These are phyloP conservation scores for Cyanoliseus patagonus DNA, from an alignment of 2,113 vertebrate species.

Conservation along the genomic window DNA sequence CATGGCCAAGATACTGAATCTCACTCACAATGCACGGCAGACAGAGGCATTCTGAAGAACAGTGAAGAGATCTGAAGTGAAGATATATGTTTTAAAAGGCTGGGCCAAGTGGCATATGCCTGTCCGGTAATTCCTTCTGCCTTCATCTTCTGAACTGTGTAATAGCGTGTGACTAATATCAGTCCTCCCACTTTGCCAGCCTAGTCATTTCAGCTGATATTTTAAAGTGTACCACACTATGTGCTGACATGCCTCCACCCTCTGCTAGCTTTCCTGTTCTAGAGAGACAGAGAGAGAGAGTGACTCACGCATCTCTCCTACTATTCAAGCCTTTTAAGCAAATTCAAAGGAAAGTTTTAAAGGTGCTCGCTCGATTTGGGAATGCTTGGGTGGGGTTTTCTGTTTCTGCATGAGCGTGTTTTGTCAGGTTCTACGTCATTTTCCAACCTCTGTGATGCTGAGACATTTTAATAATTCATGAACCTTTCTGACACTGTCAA, in stretches of 20 bases:
- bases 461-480: slow-evolving; percentile 51
- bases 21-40: background rate
- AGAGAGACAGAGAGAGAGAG: slow-evolving; percentile 61
- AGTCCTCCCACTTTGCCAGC: slow-evolving; percentile 67
- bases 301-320: slow-evolving; percentile 64
- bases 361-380: slow-evolving; percentile 61
- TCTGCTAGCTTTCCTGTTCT: slow-evolving; percentile 70
- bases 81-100: background rate
- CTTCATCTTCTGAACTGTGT: slow-evolving; percentile 53
- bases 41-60: background rate
- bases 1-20: background rate
- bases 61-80: background rate
- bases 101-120: slow-evolving; percentile 39
- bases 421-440: slow-evolving; percentile 43
- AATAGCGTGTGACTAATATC: slow-evolving; percentile 70
- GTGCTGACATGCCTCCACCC: slow-evolving; percentile 64
- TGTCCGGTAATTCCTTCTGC: slow-evolving; percentile 46
- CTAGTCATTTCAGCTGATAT: slow-evolving; percentile 71
- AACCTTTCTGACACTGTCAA: slow-evolving; percentile 42
- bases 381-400: slow-evolving; percentile 61
- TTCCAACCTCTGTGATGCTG: slow-evolving; percentile 29
- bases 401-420: slow-evolving; percentile 26
- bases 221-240: slow-evolving; percentile 63
- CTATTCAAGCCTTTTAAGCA: slow-evolving; percentile 40
- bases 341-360: slow-evolving; percentile 64